A percentile compares a stretch with the other conserved stretches of the same genome.
Evolutionary conservation across 2,113 vertebrate genomes (phyloP).

Genomic region (Electrona antarctica): DNA sequence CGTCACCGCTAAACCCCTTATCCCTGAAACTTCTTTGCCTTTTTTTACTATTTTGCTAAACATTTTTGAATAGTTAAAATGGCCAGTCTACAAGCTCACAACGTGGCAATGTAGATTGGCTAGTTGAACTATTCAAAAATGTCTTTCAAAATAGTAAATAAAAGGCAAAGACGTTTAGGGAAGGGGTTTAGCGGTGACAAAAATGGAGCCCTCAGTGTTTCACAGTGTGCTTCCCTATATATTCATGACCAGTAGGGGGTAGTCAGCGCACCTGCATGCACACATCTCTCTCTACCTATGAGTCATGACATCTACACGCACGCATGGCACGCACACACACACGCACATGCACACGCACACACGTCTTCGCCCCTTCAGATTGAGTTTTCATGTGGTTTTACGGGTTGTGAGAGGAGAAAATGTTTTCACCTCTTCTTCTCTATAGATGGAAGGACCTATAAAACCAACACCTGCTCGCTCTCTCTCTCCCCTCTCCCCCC

Average conservation of each 20-base stretch:
- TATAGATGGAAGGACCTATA: constrained; percentile 53
- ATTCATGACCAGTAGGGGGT: constrained; percentile 35
- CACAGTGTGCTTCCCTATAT: too few species aligned
- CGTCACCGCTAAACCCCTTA: too few species aligned
- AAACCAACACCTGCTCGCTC: constrained; percentile 76
- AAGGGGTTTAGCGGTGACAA: too few species aligned
- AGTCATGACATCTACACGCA: neutral
- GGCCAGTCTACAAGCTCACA: too few species aligned
- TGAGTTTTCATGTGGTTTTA: constrained; percentile 51
- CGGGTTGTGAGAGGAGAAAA: constrained; percentile 66
- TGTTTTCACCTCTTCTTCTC: constrained; percentile 71
- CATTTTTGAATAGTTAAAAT: too few species aligned
- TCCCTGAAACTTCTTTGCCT: too few species aligned
- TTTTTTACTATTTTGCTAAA: too few species aligned
- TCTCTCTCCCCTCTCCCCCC: constrained; percentile 64
- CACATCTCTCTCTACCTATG: constrained; percentile 5
- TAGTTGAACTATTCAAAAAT: too few species aligned
- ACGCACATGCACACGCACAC: neutral
- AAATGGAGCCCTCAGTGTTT: constrained; percentile 7
- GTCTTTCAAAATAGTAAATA: too few species aligned
- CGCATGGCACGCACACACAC: constrained; percentile 14
- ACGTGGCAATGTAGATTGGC: too few species aligned
- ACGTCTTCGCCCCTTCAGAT: neutral
- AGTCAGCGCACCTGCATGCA: constrained; percentile 41
- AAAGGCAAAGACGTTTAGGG: too few species aligned